A percentile compares a stretch with the other conserved stretches of the same genome.
Evolutionary conservation across 2,888 invertebrate species (phyloP).

Genomic region (Cartodere bifasciata): DNA sequence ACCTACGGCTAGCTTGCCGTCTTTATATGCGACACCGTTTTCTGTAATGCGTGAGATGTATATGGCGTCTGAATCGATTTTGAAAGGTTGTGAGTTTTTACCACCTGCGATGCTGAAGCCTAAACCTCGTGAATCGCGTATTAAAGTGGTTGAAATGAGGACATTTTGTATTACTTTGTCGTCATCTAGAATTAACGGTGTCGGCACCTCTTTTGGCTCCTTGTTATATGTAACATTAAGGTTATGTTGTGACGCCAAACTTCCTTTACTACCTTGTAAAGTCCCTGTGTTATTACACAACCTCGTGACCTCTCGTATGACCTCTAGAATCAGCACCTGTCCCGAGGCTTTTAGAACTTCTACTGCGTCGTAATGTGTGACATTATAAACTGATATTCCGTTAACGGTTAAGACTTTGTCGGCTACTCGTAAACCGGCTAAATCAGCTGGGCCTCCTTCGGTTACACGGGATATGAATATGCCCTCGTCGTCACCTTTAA

Average conservation of each 20-base stretch:
- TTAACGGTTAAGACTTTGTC: conserved; percentile 88
- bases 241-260: too few species aligned
- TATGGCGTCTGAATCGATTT: conserved; percentile 65
- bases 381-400: conserved; percentile 71
- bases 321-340: conserved; percentile 35
- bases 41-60: conserved; percentile 80
- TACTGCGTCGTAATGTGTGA: conserved; percentile 92
- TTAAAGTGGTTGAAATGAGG: conserved; percentile 78
- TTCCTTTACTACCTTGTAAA: too few species aligned
- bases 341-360: conserved; percentile 78
- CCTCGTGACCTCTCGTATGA: conserved; percentile 41
- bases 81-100: conserved; percentile 74
- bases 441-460: conserved; percentile 87
- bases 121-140: conserved; percentile 81
- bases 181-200: conserved; percentile 28
- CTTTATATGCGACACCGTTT: conserved; percentile 85
- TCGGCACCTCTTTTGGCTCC: conserved; percentile 28
- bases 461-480: conserved; percentile 97
- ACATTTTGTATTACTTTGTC: conserved; percentile 50
- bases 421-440: conserved; percentile 76
- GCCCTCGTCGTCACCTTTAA: conserved; percentile 91
- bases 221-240: too few species aligned
- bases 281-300: too few species aligned
- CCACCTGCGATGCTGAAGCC: conserved; percentile 97
- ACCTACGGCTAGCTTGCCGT: conserved; percentile 78